These are phyloP conservation scores for Geopemphigus sp. DNA, from an alignment of 1,140 invertebrate species.

Conservation along the genomic window DNA sequence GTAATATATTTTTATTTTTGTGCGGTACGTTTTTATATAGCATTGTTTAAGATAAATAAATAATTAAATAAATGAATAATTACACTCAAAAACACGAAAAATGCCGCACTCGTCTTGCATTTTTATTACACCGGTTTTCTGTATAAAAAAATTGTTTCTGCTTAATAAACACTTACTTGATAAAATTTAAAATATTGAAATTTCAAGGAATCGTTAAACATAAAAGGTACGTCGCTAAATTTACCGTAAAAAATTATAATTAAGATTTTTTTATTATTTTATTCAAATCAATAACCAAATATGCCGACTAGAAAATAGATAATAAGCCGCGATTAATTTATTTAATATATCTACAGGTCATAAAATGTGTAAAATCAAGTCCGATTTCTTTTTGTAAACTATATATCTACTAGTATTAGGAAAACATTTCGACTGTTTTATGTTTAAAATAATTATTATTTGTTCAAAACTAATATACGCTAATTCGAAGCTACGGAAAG, in stretches of 20 bases:
- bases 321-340: too few species aligned
- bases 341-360: too few species aligned
- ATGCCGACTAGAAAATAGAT: too few species aligned
- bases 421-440: too few species aligned
- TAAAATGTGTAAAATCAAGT: too few species aligned
- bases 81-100: neutral
- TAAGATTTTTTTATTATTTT: too few species aligned
- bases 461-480: too few species aligned
- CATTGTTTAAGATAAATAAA: neutral
- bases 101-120: neutral
- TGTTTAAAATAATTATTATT: too few species aligned
- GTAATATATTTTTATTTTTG: neutral
- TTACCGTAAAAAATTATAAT: neutral
- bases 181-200: neutral
- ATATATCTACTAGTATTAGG: too few species aligned
- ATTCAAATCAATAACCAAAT: too few species aligned
- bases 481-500: too few species aligned
- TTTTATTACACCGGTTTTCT: neutral
- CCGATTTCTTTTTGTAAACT: too few species aligned
- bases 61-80: constrained; percentile 1
- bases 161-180: constrained; percentile 13
- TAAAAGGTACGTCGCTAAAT: neutral
- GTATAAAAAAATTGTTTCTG: neutral
- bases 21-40: neutral
- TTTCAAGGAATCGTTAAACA: neutral